These are phyloP conservation scores for Ochropleura plecta DNA, from an alignment of 2,888 invertebrate species.

Conservation along the genomic window DNA sequence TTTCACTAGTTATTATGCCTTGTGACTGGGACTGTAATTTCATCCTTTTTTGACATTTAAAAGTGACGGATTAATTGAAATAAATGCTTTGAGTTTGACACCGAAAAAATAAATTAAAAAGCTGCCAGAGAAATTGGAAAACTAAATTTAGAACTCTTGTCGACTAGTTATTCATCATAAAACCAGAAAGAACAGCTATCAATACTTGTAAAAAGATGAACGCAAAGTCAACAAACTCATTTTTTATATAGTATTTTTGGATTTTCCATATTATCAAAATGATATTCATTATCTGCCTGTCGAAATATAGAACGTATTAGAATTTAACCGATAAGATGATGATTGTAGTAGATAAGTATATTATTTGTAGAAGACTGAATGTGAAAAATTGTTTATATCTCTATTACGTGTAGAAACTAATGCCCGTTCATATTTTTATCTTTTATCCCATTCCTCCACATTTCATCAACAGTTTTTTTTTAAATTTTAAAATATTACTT, in stretches of 20 bases:
- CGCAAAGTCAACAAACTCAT: neutral
- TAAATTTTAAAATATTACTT: too few species aligned
- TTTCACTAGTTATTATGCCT: too few species aligned
- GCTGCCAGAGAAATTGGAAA: neutral
- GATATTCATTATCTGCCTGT: neutral
- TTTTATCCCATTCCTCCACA: too few species aligned
- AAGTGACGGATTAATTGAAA: too few species aligned
- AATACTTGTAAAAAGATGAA: neutral
- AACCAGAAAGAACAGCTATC: neutral
- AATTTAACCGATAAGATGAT: neutral
- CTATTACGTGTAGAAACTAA: neutral
- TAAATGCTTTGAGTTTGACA: neutral
- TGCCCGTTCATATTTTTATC: too few species aligned
- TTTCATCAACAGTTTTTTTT: too few species aligned
- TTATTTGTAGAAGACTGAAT: neutral
- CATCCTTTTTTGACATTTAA: too few species aligned
- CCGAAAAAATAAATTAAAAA: neutral
- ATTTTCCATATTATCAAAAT: conserved; percentile 1
- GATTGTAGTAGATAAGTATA: neutral
- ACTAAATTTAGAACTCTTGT: neutral
- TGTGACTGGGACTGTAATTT: too few species aligned
- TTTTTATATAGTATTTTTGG: neutral
- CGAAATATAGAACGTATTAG: conserved; percentile 9
- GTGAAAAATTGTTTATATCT: neutral
- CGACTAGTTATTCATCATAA: too few species aligned